A percentile compares a stretch with the other conserved stretches of the same genome.
Conservation (phyloP, 2,113 vertebrate species). For the Saiga tatarica region DNA sequence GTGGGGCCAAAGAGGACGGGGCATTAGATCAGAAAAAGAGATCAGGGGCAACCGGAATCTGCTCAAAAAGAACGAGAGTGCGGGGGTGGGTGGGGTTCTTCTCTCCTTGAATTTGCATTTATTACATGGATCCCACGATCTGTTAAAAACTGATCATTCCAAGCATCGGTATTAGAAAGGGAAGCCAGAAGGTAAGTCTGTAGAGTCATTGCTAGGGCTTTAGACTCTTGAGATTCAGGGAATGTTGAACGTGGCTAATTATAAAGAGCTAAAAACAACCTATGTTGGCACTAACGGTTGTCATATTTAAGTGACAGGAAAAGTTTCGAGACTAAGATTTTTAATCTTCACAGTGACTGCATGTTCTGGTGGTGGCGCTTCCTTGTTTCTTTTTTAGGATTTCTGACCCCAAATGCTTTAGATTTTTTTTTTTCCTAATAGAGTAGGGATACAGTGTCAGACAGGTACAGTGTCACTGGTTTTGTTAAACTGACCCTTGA, state of each 20-base stretch:
- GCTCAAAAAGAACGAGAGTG: not conserved
- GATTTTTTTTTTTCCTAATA: not conserved
- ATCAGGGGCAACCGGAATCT: constrained; percentile 8
- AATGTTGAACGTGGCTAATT: not conserved
- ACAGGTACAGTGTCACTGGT: not conserved
- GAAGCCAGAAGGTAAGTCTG: not conserved
- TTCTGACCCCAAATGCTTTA: constrained; percentile 23
- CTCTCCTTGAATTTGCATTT: constrained; percentile 26
- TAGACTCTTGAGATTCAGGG: not conserved
- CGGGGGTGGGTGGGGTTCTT: not conserved
- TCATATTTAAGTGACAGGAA: constrained; percentile 34
- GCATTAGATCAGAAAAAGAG: constrained; percentile 13
- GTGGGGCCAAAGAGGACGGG: not conserved
- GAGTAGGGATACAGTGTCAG: not conserved
- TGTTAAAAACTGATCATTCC: not conserved
- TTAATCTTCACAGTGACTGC: not conserved
- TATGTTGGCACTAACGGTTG: not conserved
- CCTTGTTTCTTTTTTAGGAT: not conserved
- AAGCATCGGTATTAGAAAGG: not conserved
- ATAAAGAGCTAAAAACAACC: not conserved
- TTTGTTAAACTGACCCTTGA: not conserved
- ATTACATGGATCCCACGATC: not conserved
- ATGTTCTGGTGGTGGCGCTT: not conserved
- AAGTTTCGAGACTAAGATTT: not conserved
- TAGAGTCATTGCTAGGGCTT: not conserved